Evolutionary conservation across 2,888 invertebrate species (phyloP).

Genomic region (Troides helena): DNA sequence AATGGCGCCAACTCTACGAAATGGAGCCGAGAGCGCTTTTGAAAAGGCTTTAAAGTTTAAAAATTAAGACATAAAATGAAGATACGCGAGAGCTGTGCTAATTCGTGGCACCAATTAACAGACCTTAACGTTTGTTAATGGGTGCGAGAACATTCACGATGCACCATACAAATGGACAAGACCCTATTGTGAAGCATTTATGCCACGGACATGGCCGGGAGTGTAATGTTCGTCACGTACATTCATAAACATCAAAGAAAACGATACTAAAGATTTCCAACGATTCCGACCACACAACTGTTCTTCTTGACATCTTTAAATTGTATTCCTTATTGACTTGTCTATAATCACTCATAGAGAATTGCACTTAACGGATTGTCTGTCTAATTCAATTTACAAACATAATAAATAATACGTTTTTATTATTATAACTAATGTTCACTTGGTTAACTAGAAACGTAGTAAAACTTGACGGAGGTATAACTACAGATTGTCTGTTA

Average conservation of each 20-base stretch:
- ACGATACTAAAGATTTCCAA: constrained; percentile 42
- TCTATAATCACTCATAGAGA: constrained; percentile 17
- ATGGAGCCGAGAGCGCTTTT: constrained; percentile 36
- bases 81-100: constrained; percentile 58
- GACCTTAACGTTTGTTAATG: constrained; percentile 45
- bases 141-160: constrained; percentile 46
- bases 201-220: constrained; percentile 49
- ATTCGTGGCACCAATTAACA: constrained; percentile 64
- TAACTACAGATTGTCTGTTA: background rate
- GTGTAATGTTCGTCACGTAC: constrained; percentile 50
- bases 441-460: constrained; percentile 2
- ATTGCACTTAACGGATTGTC: constrained; percentile 26
- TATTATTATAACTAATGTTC: constrained; percentile 11
- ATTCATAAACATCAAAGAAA: constrained; percentile 51
- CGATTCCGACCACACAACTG: constrained; percentile 35
- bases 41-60: constrained; percentile 49
- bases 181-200: constrained; percentile 58
- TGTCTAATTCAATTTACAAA: constrained; percentile 24
- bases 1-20: constrained; percentile 36
- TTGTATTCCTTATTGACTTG: constrained; percentile 34
- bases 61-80: constrained; percentile 64
- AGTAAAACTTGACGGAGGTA: constrained; percentile 1
- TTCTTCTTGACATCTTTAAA: constrained; percentile 36
- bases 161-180: constrained; percentile 48
- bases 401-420: constrained; percentile 14